Conservation (phyloP, 1,140 invertebrate genomes). For the Caenorhabditis tropicalis region DNA sequence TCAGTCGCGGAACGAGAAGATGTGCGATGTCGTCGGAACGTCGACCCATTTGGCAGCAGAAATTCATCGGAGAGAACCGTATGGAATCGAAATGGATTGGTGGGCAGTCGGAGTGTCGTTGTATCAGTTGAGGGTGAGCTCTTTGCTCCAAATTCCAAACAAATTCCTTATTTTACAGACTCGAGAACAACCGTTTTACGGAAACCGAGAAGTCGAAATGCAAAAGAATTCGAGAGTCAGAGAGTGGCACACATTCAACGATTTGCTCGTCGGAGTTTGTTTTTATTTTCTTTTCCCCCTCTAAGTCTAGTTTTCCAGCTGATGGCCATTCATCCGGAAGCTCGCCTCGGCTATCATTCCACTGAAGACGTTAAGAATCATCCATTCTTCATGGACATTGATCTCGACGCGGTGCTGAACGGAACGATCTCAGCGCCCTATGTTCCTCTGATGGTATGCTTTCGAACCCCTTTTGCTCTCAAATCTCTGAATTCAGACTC, state of each 20-base stretch:
- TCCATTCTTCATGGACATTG: slow-evolving; percentile 23
- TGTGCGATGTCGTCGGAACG: background rate
- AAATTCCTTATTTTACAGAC: background rate
- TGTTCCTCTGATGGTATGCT: background rate
- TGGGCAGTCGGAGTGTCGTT: slow-evolving; percentile 20
- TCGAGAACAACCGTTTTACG: background rate
- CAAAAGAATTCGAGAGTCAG: background rate
- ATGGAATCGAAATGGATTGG: slow-evolving; percentile 26
- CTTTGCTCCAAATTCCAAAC: no score
- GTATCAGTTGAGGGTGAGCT: slow-evolving; percentile 31
- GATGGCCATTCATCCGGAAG: background rate
- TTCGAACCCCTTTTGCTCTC: no score
- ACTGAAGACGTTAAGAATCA: slow-evolving; percentile 10
- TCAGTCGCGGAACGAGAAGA: background rate
- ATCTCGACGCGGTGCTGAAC: background rate
- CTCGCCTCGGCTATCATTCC: background rate
- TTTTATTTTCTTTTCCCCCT: background rate
- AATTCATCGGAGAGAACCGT: background rate
- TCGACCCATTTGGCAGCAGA: background rate
- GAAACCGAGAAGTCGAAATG: background rate
- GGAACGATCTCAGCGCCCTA: background rate
- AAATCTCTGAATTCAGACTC: background rate
- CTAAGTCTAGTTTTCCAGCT: background rate
- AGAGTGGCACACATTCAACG: background rate
- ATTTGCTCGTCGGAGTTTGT: background rate